Evolutionary conservation across 1,140 invertebrate species (phyloP), one percentile per base, ranked within the genome.

Genomic region (Palaemon carinicauda): DNA sequence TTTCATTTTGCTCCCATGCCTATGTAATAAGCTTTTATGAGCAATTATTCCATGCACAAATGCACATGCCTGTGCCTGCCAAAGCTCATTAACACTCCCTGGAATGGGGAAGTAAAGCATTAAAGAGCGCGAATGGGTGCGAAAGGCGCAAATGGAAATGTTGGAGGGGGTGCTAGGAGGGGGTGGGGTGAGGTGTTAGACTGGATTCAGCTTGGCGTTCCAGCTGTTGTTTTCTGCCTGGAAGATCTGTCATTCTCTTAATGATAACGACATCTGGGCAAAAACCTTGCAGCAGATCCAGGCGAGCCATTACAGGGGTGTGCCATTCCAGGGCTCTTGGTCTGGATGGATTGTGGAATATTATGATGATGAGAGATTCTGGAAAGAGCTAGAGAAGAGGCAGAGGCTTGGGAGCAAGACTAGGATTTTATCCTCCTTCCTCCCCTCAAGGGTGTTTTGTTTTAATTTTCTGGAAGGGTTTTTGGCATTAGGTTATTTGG

Each of bases 161-260:
- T 31, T 19, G 3, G 19, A 19, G 27, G 50, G 33, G 69, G 12
- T n/a, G 69, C 0, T n/a, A 14, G 10, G 3, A 5, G 21, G 2
- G 19, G 15, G 78, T 27, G 9, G 21, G 51, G 52, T 17, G 21
- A 17, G 53, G 31, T 21, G 60, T 21, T n/a, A n/a, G n/a, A n/a
- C 21, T 29, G 78, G 52, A 60, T 7, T 51, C 29, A 24, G 78
- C 29, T 27, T 21, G n/a, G 52, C 27, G 53, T 74, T 21, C 73
- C 56, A 56, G 73, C 73, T 78, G 81, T 69, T 75, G 52, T 69
- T 69, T 69, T 21, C 52, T 17, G 73, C 82, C 73, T 65, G 33
- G 69, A 75, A 77, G 74, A 84, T 84, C 82, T 84, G 82, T 84
- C 82, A 84, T 50, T 74, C 73, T 78, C 82, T 84, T 84, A 84